A percentile compares a stretch with the other conserved stretches of the same genome.
Evolutionary conservation across 2,888 invertebrate genomes (phyloP).

Genomic region (Drosophila fungiperda): DNA sequence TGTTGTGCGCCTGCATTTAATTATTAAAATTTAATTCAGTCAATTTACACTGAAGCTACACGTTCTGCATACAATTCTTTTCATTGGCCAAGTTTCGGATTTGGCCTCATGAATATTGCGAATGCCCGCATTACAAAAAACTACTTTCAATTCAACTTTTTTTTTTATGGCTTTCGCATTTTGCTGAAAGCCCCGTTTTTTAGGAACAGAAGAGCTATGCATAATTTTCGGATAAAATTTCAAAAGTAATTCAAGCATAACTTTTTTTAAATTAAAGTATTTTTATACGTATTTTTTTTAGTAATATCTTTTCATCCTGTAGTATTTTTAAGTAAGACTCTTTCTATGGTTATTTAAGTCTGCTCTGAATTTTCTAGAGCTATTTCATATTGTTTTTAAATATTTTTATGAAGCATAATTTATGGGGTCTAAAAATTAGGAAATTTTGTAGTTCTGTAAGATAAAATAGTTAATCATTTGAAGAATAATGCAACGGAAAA

Average conservation of each 20-base stretch:
- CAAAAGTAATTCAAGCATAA: background rate
- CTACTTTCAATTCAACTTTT: constrained; percentile 37
- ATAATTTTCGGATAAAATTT: background rate
- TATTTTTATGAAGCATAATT: no score
- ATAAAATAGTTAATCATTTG: background rate
- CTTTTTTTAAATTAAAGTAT: background rate
- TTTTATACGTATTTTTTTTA: background rate
- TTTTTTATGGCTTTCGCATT: background rate
- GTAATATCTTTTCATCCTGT: background rate
- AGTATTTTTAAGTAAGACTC: background rate
- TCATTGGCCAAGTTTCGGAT: constrained; percentile 50
- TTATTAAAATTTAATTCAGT: constrained; percentile 79
- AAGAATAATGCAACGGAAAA: background rate
- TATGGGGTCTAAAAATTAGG: background rate
- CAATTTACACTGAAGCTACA: constrained; percentile 54
- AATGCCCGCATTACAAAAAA: constrained; percentile 46
- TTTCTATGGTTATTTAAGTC: background rate
- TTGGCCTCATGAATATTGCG: constrained; percentile 53
- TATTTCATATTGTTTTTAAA: background rate
- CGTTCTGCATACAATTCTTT: constrained; percentile 31
- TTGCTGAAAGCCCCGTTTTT: background rate
- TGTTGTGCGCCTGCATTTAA: constrained; percentile 63
- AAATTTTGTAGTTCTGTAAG: background rate
- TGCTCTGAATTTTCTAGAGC: background rate
- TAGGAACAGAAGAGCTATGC: background rate